phyloP scores from a whole-genome alignment of 2,113 vertebrate genomes.

The Pelecanoides urinatrix region DNA sequence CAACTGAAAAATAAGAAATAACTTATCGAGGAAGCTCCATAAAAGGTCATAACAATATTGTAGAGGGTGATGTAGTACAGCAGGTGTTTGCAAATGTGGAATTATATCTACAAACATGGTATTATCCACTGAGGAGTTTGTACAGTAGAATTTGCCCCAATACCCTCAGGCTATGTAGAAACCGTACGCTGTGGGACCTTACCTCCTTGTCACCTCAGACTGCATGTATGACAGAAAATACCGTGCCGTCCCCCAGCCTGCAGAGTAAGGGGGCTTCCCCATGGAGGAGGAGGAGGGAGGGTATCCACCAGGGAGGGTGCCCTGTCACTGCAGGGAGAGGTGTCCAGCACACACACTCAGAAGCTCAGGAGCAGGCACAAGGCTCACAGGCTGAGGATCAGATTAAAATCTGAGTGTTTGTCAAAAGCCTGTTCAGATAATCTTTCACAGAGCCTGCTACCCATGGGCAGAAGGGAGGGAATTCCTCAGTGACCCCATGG shows the following conservation, averaged over 20 bases:
- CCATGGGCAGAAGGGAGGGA: background rate
- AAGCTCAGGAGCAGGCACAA: accelerated
- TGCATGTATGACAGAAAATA: background rate
- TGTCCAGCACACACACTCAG: background rate
- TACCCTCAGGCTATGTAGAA: accelerated
- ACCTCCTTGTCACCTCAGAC: background rate
- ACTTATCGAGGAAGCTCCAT: background rate
- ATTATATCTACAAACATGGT: background rate
- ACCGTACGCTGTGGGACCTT: background rate
- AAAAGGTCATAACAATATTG: background rate
- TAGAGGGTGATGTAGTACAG: background rate
- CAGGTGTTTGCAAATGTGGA: background rate
- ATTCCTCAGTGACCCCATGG: background rate
- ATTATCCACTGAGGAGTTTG: background rate
- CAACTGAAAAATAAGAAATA: background rate
- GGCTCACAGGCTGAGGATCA: background rate
- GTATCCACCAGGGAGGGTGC: background rate
- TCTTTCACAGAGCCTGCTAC: background rate
- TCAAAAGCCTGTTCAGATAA: background rate
- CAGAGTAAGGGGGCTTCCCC: accelerated
- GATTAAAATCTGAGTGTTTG: background rate
- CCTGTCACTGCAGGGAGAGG: background rate
- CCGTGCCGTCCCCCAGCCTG: accelerated
- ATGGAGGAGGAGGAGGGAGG: background rate
- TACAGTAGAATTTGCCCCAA: background rate